Base-by-base conservation (phyloP, 2,113 vertebrate genomes). In the Pelecanus crispus region DNA sequence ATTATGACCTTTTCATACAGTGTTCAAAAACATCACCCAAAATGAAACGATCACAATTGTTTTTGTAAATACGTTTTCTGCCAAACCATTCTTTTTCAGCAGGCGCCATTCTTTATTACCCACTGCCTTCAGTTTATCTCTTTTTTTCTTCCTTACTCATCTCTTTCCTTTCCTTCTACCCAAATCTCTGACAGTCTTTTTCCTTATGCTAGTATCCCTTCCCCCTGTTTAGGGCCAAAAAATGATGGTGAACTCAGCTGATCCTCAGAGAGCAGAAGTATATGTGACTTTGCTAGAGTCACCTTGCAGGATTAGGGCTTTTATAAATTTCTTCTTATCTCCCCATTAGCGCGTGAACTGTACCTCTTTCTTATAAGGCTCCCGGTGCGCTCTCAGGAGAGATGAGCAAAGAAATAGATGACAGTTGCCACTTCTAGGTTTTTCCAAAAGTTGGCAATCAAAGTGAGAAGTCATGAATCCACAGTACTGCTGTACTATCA, bases 371-470 rank as follows among this genome's bases (percentile, higher is more conserved):
- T 80, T 56, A 81, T 49, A 85, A 89, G 75, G 91, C 79, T 92
- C 91, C 87, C 93, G 70, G 52, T 89, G 80, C 58, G 58, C 74
- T 88, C 83, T 65, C 66, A 45, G 61, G 77, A 91, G 62, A 93
- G 29, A 87, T 25, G 91, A 81, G 70, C 88, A 86, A 80, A 89
- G 71, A 87, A 94, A 80, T 25, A 95, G 92, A 94, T 68, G 75
- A 90, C 86, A 96, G 81, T 83, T 73, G 62, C 72, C 87, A 91
- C 67, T 94, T 89, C 32, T 77, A 77, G 84, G 80, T 86, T 96
- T 96, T 93, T 87, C 75, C 61, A 95, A 95, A 90, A 96, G 91
- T 65, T 83, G 92, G 85, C 88, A 96, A 96, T 94, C 97, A 95
- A 97, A 96, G 86, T 73, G 92, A 96, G 94, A 97, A 97, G 47